These are phyloP conservation scores for Botrylloides violaceus DNA, from an alignment of 23 tunicate species.

Conservation along the genomic window DNA sequence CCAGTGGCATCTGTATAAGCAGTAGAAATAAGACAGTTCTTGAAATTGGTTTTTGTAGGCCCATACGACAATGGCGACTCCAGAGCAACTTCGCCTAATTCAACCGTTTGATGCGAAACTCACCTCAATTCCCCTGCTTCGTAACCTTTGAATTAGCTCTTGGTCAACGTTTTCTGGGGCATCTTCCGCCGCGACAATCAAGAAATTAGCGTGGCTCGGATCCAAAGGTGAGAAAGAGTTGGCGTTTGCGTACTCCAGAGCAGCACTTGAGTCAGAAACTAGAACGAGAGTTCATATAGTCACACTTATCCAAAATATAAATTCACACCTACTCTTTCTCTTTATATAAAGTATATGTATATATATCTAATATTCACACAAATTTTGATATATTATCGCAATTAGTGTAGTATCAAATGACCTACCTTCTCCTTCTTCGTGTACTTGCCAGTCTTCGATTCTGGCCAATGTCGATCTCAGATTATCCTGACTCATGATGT, in stretches of 20 bases:
- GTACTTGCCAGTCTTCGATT: not conserved
- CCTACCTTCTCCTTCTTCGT: not conserved
- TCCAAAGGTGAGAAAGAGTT: not conserved
- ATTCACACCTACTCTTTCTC: too few relatives aligned
- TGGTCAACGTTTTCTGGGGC: constrained; percentile 5
- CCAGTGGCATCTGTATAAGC: too few relatives aligned
- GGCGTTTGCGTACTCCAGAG: not conserved
- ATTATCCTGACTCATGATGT: not conserved
- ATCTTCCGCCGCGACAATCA: constrained; percentile 17
- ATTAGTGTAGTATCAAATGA: too few relatives aligned
- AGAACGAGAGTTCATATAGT: not conserved
- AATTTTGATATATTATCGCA: too few relatives aligned
- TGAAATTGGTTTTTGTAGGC: too few relatives aligned
- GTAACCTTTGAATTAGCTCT: not conserved
- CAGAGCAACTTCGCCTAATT: too few relatives aligned
- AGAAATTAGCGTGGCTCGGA: not conserved
- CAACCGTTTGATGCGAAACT: not conserved
- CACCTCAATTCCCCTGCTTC: constrained; percentile 1
- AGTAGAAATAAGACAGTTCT: too few relatives aligned
- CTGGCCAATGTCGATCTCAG: not conserved
- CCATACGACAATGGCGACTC: too few relatives aligned
- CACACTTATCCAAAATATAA: too few relatives aligned
- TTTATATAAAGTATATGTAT: too few relatives aligned
- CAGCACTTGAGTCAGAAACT: constrained; percentile 4
- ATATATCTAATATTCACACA: too few relatives aligned